Conservation (phyloP, 2,797 vertebrate genomes). For the Xenops minutus region DNA sequence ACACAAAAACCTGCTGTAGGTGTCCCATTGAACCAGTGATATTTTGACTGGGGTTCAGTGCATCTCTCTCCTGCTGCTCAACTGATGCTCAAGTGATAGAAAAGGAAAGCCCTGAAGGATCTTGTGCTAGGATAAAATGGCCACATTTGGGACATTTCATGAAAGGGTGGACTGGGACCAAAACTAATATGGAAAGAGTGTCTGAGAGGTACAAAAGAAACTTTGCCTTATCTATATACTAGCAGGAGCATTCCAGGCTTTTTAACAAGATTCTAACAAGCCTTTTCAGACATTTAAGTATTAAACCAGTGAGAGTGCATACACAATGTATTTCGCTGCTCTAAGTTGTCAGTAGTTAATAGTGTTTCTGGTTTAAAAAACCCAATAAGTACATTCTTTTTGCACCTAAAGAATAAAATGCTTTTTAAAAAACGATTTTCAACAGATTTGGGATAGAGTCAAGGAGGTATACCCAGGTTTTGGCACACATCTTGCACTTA, state of each 20-base stretch:
- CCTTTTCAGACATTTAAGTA: neutral
- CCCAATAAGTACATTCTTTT: rapidly evolving
- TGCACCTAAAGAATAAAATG: neutral
- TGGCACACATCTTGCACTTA: neutral
- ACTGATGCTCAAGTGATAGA: neutral
- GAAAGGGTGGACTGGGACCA: neutral
- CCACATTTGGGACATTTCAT: neutral
- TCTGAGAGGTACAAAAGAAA: neutral
- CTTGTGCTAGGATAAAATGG: neutral
- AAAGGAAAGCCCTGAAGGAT: neutral
- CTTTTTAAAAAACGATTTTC: neutral
- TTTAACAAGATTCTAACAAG: neutral
- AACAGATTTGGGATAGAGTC: neutral
- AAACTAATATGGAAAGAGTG: neutral
- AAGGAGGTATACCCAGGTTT: neutral
- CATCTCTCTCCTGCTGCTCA: neutral
- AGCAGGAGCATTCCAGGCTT: neutral
- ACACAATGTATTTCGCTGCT: neutral
- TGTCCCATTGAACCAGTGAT: neutral
- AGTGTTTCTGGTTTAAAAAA: neutral
- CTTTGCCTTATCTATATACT: neutral
- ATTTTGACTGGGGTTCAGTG: neutral
- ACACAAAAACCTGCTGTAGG: neutral
- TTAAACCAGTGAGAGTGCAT: neutral
- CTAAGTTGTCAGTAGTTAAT: neutral